Base-by-base conservation (phyloP, 2,797 vertebrate genomes). In the Peromyscus nudipes region DNA sequence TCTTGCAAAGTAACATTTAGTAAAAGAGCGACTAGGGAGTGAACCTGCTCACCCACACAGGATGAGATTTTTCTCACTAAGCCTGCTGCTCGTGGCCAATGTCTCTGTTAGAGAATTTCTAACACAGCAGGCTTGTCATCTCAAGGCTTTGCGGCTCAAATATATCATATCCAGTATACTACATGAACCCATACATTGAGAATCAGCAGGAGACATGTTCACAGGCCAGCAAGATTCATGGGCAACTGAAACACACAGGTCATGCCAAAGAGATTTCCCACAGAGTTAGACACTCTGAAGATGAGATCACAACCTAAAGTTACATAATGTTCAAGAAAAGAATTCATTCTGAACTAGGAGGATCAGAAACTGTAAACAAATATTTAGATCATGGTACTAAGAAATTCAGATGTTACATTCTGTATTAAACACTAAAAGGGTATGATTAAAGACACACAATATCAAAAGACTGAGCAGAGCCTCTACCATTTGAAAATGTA, bases 401-500 rank as follows among this genome's bases (percentile, higher is more conserved):
- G 71, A 96, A 86, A 91, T 83, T 69, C 21, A 92, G 73, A 67
- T 86, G 6, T 85, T 83, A 25, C 7, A 34, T 92, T 90, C 82
- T 77, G 37, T 76, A 65, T 52, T 49, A 49, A 49, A 46, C 40
- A 49, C 21, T 85, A 40, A 91, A 91, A 89, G 55, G 2, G 6
- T 69, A 4, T 69, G 55, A 86, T 62, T 91, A 92, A 92, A 82
- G 62, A 91, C 67, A 62, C 49, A 64, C 17, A 49, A 4, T 67
- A 62, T 80, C 79, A 92, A 77, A 86, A 81, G 13, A 94, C 25
- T 21, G 57, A 88, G 64, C 4, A 94, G 25, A 82, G 62, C 29
- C 4, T 94, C 65, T 90, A 77, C 2, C 81, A 94, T 73, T 76
- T 90, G 57, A 93, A 95, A 92, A 82, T 89, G 19, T 91, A 95